A percentile compares a stretch with the other conserved stretches of the same genome.
Conservation (phyloP, 2,113 vertebrate species). For the Nycticorax nycticorax region DNA sequence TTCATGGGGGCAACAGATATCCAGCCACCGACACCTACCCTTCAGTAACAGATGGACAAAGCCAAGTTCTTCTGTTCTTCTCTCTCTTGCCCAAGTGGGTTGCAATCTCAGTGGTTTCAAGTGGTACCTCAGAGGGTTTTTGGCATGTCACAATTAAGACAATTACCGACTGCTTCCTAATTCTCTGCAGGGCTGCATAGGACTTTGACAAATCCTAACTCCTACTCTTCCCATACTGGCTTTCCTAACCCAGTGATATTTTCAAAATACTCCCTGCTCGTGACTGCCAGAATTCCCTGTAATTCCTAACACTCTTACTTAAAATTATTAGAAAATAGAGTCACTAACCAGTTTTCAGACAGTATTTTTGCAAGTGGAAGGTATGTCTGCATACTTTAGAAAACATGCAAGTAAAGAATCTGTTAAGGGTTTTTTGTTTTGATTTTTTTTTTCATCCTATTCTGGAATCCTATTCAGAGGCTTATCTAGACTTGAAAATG, state of each 20-base stretch:
- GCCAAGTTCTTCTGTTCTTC: background rate
- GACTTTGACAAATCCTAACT: background rate
- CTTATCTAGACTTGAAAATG: constrained; percentile 25
- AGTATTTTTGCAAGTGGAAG: background rate
- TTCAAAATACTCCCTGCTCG: background rate
- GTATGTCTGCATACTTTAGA: background rate
- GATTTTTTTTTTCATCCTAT: background rate
- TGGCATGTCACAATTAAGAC: background rate
- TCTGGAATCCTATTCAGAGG: background rate
- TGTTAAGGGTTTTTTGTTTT: background rate
- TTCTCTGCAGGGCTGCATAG: background rate
- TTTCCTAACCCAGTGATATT: background rate
- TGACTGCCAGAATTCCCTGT: background rate
- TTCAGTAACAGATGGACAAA: background rate
- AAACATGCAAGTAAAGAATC: background rate
- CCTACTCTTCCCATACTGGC: background rate
- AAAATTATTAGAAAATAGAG: background rate
- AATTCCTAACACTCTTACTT: background rate
- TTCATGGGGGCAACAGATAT: background rate
- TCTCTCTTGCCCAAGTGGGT: background rate
- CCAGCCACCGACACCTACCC: background rate
- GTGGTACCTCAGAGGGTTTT: background rate
- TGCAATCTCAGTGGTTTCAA: background rate
- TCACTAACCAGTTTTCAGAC: background rate
- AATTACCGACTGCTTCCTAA: background rate